Evolutionary conservation across 2,888 invertebrate genomes (phyloP), one percentile per base, ranked within the genome.

Genomic region (Lasioglossum malachurum): DNA sequence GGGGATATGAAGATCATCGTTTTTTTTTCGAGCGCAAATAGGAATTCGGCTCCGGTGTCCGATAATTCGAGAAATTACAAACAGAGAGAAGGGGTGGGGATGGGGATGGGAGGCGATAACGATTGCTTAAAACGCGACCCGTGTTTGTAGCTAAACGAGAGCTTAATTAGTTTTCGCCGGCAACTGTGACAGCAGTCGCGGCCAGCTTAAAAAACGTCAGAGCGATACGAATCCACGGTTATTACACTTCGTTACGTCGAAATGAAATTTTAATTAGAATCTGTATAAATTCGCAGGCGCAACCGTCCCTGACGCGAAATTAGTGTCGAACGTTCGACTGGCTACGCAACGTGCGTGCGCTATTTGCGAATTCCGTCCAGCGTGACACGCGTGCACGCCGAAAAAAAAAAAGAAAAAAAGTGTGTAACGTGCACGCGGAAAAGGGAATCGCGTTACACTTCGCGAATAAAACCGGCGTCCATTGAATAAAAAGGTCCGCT

Each of bases 161-260:
- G 91, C 87, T 91, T 91, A 91, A 91, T 91, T 91, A 91, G 91
- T 91, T 91, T 88, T 88, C 88, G 90, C 78, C 89, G 31, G 88
- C 85, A 90, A 91, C 90, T 91, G 91, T 86, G 82, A 86, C 84
- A 75, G 85, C 75, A 75, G 77, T 76, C 79, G 80, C 75, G 72
- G 73, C 53, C 69, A 31, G 87, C 71, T 86, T 88, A 90, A 90
- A 88, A 90, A 88, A 87, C 83, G 69, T 81, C 84, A 64, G 71
- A 81, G 71, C 78, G 83, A 88, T 88, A 89, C 85, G 67, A 78
- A 87, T 89, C 81, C 89, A 82, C 84, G 87, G 80, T 84, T 89
- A 86, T 89, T 88, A 84, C 87, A 87, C 86, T 81, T 87, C 78
- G 86, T 80, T 75, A 87, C 84, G 89, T 78, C 75, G 78, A 75